phyloP scores from a whole-genome alignment of 1,140 invertebrate genomes.

The Psilanteris sp. region DNA sequence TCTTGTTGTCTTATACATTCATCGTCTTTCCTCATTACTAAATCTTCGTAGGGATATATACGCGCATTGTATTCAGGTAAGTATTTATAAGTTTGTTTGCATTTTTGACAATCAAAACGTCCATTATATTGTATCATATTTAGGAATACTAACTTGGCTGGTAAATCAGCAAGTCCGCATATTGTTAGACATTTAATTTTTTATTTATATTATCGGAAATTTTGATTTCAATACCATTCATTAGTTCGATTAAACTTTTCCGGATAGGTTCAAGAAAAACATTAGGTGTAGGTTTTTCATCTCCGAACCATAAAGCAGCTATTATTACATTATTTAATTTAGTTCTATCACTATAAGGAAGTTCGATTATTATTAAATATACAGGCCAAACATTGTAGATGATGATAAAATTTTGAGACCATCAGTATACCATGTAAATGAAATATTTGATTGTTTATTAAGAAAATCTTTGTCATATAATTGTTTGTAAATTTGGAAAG shows the following conservation, averaged over 20 bases:
- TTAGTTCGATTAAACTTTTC: not conserved
- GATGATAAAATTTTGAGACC: conserved; percentile 7
- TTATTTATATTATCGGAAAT: not conserved
- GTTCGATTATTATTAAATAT: no score
- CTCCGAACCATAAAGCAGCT: conserved; percentile 56
- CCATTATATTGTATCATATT: conserved; percentile 1
- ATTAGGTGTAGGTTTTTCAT: conserved; percentile 29
- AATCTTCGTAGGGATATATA: conserved; percentile 9
- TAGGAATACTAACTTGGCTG: conserved; percentile 2
- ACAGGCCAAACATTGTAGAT: no score
- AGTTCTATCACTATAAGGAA: no score
- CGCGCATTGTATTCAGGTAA: not conserved
- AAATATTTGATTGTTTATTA: no score
- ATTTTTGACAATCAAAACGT: not conserved
- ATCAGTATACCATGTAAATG: conserved; percentile 8
- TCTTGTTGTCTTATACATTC: not conserved
- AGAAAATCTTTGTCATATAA: no score
- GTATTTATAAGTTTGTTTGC: not conserved
- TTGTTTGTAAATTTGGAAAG: conserved; percentile 19
- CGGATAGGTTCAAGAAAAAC: conserved; percentile 12
- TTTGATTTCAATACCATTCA: conserved; percentile 4
- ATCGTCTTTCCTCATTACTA: conserved; percentile 4
- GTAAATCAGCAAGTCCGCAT: not conserved
- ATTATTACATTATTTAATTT: conserved; percentile 53
- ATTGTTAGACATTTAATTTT: not conserved